phyloP scores from a whole-genome alignment of 2,113 vertebrate genomes.

The Alces alces region DNA sequence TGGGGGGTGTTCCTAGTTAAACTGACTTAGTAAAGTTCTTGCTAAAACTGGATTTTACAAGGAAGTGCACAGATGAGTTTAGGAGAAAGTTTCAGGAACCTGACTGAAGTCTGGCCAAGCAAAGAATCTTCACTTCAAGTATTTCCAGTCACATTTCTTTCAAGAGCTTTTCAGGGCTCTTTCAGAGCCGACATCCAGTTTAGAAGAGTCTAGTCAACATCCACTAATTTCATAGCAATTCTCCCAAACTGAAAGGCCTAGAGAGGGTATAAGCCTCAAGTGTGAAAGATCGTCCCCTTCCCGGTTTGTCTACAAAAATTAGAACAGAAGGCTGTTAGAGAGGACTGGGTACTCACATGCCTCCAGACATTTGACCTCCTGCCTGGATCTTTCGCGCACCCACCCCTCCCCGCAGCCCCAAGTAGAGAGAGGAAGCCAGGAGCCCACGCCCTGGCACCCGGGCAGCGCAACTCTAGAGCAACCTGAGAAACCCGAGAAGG shows the following conservation, averaged over 20 bases:
- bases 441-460: accelerated
- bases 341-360: no score
- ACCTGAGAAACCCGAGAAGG: neutral
- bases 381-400: accelerated
- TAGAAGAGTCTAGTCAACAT: neutral
- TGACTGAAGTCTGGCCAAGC: neutral
- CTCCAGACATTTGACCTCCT: accelerated
- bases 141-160: neutral
- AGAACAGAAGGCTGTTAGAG: no score
- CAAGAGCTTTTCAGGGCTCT: neutral
- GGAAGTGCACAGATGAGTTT: neutral
- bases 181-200: neutral
- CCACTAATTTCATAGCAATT: neutral
- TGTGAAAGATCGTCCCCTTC: neutral
- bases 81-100: neutral
- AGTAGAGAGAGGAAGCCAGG: accelerated
- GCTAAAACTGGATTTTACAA: neutral
- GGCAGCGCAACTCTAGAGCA: accelerated
- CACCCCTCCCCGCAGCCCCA: neutral
- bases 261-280: neutral
- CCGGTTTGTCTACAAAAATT: neutral
- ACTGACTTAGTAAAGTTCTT: neutral
- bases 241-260: neutral
- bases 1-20: neutral
- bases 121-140: neutral